Evolutionary conservation across 1,140 invertebrate genomes (phyloP), one percentile per base, ranked within the genome.

Genomic region (Hormaphis cornu): DNA sequence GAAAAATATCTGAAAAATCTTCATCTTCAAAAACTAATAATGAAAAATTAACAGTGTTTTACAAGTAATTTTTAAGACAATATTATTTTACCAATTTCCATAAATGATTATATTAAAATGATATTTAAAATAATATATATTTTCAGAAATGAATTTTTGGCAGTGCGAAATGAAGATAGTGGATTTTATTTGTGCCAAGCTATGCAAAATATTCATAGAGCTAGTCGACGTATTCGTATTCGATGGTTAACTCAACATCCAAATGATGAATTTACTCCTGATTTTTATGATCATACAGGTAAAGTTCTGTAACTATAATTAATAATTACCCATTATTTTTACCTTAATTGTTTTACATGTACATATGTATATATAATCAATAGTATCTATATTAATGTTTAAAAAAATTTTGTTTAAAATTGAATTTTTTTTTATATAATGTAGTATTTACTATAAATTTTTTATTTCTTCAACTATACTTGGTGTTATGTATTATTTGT

Each of bases 131-230:
- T 61, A 37, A 74, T 33, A n/a, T n/a, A n/a, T n/a, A 69, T 75
- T 79, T 81, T 70, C 70, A 90, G 88, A 78, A 89, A 89, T 78
- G 89, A 93, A 80, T 95, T 93, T 80, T 79, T 96, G 73, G 92
- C 91, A 26, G 90, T 95, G 1, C 83, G 93, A 73, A 95, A 94
- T 79, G 86, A 88, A 3, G 86, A 90, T 79, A 90, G 89, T 48
- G 86, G 89, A 50, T 95, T 95, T 79, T 96, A 90, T 77, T 83
- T 96, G 44, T 96, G 93, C 77, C 90, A 93, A 79, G 85, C 90
- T 5, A 85, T 89, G 78, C 91, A 95, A 81, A 94, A 95, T 80
- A 89, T 96, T 63, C 93, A 91, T 77, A 89, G 88, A 77, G 85
- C 85, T 16, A 87, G 86, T 69, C 82, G 85, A 66, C 87, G 87